Conservation (phyloP, 92 coral and sea anemone genomes). For the Epizoanthus scotinus region DNA sequence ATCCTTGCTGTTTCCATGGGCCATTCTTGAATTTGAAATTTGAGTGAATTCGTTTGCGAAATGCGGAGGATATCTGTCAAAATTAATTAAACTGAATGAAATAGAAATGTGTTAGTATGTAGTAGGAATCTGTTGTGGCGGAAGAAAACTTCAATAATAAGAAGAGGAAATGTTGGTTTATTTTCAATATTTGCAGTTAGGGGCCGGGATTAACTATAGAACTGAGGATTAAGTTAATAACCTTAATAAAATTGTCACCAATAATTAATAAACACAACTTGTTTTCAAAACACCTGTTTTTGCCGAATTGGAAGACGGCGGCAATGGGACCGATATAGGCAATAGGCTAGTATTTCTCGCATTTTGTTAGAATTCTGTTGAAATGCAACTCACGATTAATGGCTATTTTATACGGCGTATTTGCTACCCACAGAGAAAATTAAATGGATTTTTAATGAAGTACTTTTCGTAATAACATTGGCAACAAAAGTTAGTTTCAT, state of each 20-base stretch:
- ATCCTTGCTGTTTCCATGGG: not conserved
- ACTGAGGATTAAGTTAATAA: conserved; percentile 22
- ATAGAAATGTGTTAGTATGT: not conserved
- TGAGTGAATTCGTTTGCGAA: conserved; percentile 5
- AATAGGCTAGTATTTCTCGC: not conserved
- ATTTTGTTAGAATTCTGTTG: not conserved
- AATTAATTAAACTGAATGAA: not conserved
- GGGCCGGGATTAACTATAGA: conserved; percentile 8
- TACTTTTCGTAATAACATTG: not conserved
- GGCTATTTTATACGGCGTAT: not conserved
- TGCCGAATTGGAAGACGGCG: not conserved
- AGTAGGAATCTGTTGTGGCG: conserved; percentile 1
- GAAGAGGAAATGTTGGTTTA: not conserved
- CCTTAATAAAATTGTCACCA: conserved; percentile 8
- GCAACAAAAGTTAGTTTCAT: not conserved
- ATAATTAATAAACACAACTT: conserved; percentile 13
- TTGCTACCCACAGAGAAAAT: conserved; percentile 6
- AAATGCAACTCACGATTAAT: not conserved
- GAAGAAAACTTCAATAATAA: not conserved
- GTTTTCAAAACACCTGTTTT: conserved; percentile 31
- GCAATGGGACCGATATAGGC: conserved; percentile 5
- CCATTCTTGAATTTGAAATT: not conserved
- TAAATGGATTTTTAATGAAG: conserved; percentile 4
- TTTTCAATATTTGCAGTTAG: conserved; percentile 16
- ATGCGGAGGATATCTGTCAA: not conserved